Conservation (phyloP, 2,113 vertebrate genomes). For the Oryzias celebensis region DNA sequence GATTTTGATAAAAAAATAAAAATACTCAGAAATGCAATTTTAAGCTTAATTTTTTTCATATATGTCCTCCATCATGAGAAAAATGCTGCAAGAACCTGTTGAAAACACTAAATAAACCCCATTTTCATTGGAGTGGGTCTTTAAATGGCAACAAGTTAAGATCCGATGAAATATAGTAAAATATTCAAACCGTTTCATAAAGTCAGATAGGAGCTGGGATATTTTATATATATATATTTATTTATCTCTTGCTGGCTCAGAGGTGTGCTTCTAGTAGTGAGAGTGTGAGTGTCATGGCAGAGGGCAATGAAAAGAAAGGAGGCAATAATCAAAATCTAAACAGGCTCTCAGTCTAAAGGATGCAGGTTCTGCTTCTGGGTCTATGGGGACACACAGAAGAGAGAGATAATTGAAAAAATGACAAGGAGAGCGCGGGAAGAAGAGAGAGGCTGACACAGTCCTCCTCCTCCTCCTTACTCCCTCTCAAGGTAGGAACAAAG, state of each 20-base stretch:
- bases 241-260: constrained; percentile 39
- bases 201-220: background rate
- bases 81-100: too few species aligned
- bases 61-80: too few species aligned
- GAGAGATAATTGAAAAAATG: constrained; percentile 83
- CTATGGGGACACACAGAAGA: constrained; percentile 62
- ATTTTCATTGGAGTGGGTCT: too few species aligned
- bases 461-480: constrained; percentile 34
- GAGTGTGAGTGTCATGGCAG: constrained; percentile 14
- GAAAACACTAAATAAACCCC: too few species aligned
- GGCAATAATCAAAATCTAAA: constrained; percentile 79
- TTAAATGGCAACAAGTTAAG: too few species aligned
- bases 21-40: too few species aligned
- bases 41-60: too few species aligned
- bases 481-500: constrained; percentile 63
- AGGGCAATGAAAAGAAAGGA: constrained; percentile 59
- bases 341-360: constrained; percentile 78
- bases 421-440: constrained; percentile 72
- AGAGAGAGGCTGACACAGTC: constrained; percentile 52
- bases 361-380: constrained; percentile 63
- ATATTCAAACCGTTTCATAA: too few species aligned
- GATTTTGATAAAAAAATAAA: too few species aligned
- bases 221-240: constrained; percentile 17
- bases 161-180: too few species aligned
- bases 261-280: constrained; percentile 11